Evolutionary conservation across 2,113 vertebrate species (phyloP).

Genomic region (Pygathrix nemaeus): DNA sequence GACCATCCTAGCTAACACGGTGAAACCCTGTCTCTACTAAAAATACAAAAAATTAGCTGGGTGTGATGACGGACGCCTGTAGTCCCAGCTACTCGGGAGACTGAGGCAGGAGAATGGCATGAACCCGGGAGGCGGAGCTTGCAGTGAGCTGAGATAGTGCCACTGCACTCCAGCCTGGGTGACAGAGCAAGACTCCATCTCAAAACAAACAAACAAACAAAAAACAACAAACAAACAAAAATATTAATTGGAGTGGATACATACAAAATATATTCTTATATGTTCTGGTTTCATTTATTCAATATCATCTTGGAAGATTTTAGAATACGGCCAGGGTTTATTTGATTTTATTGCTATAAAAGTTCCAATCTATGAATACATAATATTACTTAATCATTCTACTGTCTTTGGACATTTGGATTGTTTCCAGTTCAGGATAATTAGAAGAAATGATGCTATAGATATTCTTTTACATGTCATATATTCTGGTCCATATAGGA

Average conservation of each 20-base stretch:
- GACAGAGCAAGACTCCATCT: too few relatives aligned
- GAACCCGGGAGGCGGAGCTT: too few relatives aligned
- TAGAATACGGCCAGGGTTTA: not conserved
- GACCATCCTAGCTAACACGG: too few relatives aligned
- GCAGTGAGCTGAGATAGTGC: too few relatives aligned
- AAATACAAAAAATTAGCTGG: too few relatives aligned
- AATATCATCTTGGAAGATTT: not conserved
- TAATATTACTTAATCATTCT: not conserved
- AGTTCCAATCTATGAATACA: not conserved
- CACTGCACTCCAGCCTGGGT: too few relatives aligned
- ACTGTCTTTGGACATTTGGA: not conserved
- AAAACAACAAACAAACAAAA: too few relatives aligned
- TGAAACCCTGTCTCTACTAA: too few relatives aligned
- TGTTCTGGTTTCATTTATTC: not conserved
- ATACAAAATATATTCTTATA: not conserved
- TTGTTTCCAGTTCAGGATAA: slow-evolving; percentile 16
- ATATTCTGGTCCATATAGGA: not conserved
- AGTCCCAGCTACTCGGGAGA: too few relatives aligned
- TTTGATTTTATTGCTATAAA: slow-evolving; percentile 24
- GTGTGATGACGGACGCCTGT: fast-evolving
- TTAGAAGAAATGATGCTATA: not conserved
- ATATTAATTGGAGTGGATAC: not conserved
- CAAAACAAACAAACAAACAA: too few relatives aligned
- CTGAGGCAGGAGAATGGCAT: too few relatives aligned
- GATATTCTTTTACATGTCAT: not conserved